Percentiles rank a stretch among this genome's conserved stretches.
Conservation (phyloP, 2,113 vertebrate species). For the Salvelinus alpinus region DNA sequence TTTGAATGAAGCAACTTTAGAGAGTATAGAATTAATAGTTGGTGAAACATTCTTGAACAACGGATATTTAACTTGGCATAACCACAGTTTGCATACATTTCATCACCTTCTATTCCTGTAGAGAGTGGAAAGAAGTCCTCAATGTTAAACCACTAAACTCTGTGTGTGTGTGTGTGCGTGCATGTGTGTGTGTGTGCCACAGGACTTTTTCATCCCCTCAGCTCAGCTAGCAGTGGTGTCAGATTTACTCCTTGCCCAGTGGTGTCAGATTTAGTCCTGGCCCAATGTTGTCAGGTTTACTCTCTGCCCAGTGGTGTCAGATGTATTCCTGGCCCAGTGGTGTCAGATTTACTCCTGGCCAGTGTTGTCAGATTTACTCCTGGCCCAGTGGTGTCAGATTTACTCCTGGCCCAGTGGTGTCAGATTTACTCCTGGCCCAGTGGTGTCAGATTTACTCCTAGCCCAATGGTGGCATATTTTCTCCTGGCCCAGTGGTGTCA, state of each 20-base stretch:
- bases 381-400: too few species aligned
- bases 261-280: too few species aligned
- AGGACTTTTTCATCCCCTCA: constrained; percentile 32
- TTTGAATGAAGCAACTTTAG: neutral
- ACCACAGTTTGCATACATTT: neutral
- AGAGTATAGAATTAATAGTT: neutral
- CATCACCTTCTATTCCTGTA: neutral
- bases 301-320: constrained; percentile 39
- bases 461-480: too few species aligned
- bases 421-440: constrained; percentile 42
- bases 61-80: neutral
- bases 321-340: constrained; percentile 34
- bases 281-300: too few species aligned
- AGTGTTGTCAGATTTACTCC: too few species aligned
- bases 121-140: neutral
- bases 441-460: too few species aligned
- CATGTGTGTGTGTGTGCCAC: neutral
- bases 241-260: constrained; percentile 22
- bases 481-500: too few species aligned
- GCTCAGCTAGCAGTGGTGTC: constrained; percentile 44
- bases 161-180: neutral
- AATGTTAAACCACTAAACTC: neutral
- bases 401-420: constrained; percentile 31
- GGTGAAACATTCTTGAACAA: constrained; percentile 16
- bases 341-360: too few species aligned